These are phyloP conservation scores for Trematomus loennbergii DNA, from an alignment of 2,113 vertebrate genomes.

Conservation along the genomic window DNA sequence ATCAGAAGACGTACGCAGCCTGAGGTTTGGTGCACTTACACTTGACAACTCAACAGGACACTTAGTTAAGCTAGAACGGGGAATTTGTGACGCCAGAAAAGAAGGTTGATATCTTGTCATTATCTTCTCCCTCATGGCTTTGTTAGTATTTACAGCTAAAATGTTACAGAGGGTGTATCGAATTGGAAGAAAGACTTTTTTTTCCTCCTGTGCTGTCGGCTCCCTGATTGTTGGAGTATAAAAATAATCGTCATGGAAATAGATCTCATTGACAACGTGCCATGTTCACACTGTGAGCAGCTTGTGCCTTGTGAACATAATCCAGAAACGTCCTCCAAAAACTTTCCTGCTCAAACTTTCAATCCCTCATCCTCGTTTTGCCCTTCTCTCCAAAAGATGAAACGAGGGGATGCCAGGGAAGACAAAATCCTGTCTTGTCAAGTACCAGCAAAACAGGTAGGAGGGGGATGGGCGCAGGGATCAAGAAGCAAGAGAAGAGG, in stretches of 20 bases:
- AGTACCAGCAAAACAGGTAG: conserved; percentile 75
- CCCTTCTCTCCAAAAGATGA: conserved; percentile 73
- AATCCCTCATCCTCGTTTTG: conserved; percentile 79
- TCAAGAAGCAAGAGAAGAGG: conserved; percentile 50
- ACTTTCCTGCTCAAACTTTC: conserved; percentile 84
- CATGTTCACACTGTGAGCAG: conserved; percentile 96
- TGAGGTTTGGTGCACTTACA: conserved; percentile 66
- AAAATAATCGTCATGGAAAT: conserved; percentile 92
- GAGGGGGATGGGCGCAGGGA: conserved; percentile 54
- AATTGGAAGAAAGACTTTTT: conserved; percentile 75
- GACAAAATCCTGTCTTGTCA: conserved; percentile 77
- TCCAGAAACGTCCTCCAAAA: conserved; percentile 88
- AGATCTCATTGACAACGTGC: conserved; percentile 91
- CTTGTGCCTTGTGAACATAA: conserved; percentile 87
- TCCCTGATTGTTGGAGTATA: conserved; percentile 83
- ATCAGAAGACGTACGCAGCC: conserved; percentile 70
- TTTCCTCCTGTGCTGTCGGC: conserved; percentile 75
- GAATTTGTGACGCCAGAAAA: conserved; percentile 58
- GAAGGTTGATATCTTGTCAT: conserved; percentile 77
- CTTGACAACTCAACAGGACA: conserved; percentile 79
- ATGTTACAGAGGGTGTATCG: conserved; percentile 76
- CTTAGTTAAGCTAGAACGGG: conserved; percentile 63
- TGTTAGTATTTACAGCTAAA: conserved; percentile 76
- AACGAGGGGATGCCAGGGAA: conserved; percentile 60
- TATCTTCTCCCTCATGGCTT: conserved; percentile 72